phyloP scores from a whole-genome alignment of 2,113 vertebrate species.

The Rousettus leschenaultii region DNA sequence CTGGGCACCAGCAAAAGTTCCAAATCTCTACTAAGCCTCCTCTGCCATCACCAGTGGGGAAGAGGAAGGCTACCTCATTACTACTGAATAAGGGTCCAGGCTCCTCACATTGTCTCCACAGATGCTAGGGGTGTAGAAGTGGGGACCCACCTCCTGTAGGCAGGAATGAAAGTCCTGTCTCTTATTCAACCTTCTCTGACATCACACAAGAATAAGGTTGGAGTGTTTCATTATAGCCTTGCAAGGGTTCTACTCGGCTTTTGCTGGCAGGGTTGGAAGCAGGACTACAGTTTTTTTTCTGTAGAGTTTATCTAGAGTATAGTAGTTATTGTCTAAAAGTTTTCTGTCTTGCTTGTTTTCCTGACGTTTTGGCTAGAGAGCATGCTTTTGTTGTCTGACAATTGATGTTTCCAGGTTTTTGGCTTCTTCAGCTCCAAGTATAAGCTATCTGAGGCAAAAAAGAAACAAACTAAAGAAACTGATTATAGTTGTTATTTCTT shows the following conservation, averaged over 20 bases:
- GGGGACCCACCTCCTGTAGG: neutral
- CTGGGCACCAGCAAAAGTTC: neutral
- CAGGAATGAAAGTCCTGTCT: neutral
- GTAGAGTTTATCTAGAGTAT: neutral
- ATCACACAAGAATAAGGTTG: neutral
- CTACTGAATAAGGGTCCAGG: neutral
- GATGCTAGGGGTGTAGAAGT: neutral
- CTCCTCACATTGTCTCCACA: neutral
- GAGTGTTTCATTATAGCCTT: neutral
- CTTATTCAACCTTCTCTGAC: neutral
- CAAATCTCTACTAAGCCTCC: neutral
- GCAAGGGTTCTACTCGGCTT: neutral
- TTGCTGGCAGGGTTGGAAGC: neutral
- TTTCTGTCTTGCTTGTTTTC: neutral
- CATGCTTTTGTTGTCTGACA: neutral
- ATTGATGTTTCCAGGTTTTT: neutral
- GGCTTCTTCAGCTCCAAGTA: neutral
- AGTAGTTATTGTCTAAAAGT: neutral
- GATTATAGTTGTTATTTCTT: neutral
- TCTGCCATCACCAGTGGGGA: neutral
- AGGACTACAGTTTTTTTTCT: neutral
- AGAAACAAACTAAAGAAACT: neutral
- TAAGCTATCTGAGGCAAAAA: neutral
- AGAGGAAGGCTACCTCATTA: neutral
- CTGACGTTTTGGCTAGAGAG: neutral